Evolutionary conservation across 2,888 invertebrate species (phyloP).

Genomic region (Phortica okadai): DNA sequence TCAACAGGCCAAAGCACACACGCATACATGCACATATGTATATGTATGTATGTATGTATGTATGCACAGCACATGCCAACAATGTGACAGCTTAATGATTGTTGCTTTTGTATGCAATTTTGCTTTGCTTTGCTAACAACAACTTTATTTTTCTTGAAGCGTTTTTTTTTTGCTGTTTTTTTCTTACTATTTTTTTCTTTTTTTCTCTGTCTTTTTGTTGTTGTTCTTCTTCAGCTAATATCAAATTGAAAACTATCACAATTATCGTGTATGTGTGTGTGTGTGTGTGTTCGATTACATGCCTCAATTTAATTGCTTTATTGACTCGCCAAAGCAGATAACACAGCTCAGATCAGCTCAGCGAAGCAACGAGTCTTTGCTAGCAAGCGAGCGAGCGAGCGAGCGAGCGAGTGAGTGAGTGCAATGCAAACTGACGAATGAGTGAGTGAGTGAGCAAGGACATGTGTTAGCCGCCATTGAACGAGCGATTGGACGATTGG

Average conservation of each 20-base stretch:
- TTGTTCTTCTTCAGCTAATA: not conserved
- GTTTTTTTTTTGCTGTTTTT: not conserved
- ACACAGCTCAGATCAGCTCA: not conserved
- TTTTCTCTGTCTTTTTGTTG: slow-evolving; percentile 15
- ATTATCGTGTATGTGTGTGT: slow-evolving; percentile 1
- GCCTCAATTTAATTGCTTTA: slow-evolving; percentile 45
- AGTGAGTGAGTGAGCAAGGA: too few relatives aligned
- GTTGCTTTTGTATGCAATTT: too few relatives aligned
- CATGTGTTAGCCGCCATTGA: too few relatives aligned
- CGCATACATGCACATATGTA: not conserved
- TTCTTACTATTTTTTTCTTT: slow-evolving; percentile 28
- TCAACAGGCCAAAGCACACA: not conserved
- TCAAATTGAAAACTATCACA: slow-evolving; percentile 13
- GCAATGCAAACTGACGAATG: not conserved
- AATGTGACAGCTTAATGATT: not conserved
- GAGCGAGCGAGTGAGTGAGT: not conserved
- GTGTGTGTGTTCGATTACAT: slow-evolving; percentile 32
- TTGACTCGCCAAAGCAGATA: slow-evolving; percentile 37
- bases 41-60: too few relatives aligned
- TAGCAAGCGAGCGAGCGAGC: not conserved
- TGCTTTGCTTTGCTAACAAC: too few relatives aligned
- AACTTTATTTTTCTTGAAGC: not conserved
- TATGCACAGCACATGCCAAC: not conserved
- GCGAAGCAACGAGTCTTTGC: not conserved
- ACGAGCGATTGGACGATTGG: too few relatives aligned